Conservation (phyloP, 1,140 invertebrate genomes). For the Dryas iulia region DNA sequence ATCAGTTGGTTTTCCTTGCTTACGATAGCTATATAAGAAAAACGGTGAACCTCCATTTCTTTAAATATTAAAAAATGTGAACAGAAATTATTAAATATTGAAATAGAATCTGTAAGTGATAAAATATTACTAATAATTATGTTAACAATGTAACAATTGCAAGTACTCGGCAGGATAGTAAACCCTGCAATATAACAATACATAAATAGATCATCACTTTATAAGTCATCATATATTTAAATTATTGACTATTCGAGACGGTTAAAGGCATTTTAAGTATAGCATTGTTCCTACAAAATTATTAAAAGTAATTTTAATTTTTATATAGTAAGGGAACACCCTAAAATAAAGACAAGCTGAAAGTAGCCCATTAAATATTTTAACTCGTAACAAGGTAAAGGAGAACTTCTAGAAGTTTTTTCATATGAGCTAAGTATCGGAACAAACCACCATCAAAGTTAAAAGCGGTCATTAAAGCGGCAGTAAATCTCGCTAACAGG, state of each 20-base stretch:
- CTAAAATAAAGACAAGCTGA: background rate
- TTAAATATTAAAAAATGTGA: no score
- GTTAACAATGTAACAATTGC: no score
- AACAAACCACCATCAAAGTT: slow-evolving; percentile 44
- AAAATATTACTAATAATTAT: no score
- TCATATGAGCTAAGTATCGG: slow-evolving; percentile 44
- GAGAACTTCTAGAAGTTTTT: slow-evolving; percentile 10
- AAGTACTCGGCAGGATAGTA: no score
- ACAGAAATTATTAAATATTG: no score
- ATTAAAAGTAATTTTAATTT: background rate
- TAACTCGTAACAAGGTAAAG: background rate
- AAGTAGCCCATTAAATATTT: slow-evolving; percentile 6
- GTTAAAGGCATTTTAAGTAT: background rate
- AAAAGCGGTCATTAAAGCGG: slow-evolving; percentile 53
- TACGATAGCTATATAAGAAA: no score
- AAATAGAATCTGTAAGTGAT: no score
- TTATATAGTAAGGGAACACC: background rate
- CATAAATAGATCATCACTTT: no score
- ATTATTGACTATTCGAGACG: background rate
- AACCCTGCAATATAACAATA: no score
- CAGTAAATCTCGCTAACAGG: slow-evolving; percentile 54
- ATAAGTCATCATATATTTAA: no score
- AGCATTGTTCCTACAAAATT: background rate
- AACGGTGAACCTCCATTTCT: no score
- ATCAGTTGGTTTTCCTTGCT: no score